A percentile compares a stretch with the other conserved stretches of the same genome.
Evolutionary conservation across 1,140 invertebrate species (phyloP).

Genomic region (Aradophagus sp.): DNA sequence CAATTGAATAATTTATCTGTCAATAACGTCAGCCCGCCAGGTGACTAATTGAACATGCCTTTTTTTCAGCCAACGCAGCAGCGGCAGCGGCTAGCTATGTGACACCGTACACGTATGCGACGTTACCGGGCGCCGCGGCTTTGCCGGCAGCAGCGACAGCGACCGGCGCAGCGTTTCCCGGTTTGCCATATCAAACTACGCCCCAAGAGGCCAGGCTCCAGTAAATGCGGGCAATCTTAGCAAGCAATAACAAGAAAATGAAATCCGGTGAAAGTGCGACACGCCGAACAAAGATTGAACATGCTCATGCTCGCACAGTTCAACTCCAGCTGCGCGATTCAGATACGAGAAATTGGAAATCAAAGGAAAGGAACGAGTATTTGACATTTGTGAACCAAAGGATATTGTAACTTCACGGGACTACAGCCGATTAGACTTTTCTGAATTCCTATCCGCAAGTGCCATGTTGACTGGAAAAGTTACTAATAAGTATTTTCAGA

Average conservation of each 20-base stretch:
- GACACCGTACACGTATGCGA: slow-evolving; percentile 81
- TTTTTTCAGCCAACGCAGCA: slow-evolving; percentile 72
- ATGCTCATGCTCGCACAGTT: too few species aligned
- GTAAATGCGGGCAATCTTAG: slow-evolving; percentile 61
- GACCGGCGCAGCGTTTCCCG: slow-evolving; percentile 76
- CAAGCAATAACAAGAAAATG: slow-evolving; percentile 26
- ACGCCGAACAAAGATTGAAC: slow-evolving; percentile 8
- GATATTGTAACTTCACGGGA: too few species aligned
- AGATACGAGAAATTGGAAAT: too few species aligned
- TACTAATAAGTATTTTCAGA: too few species aligned
- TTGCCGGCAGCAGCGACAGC: slow-evolving; percentile 75
- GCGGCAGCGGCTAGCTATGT: slow-evolving; percentile 81
- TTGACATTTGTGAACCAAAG: too few species aligned
- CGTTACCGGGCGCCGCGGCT: slow-evolving; percentile 77
- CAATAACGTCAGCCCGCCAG: too few species aligned
- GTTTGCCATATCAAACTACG: slow-evolving; percentile 79
- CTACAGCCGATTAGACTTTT: too few species aligned
- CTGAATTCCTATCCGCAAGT: too few species aligned
- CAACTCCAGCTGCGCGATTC: too few species aligned
- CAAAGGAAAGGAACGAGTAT: too few species aligned
- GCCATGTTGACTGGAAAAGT: too few species aligned
- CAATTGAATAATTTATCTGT: slow-evolving; percentile 6
- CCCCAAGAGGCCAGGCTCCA: slow-evolving; percentile 78
- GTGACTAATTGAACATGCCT: slow-evolving; percentile 19
- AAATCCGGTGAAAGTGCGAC: slow-evolving; percentile 26